Evolutionary conservation across 1,140 invertebrate species (phyloP).

Genomic region (Harlomillsia oculata): DNA sequence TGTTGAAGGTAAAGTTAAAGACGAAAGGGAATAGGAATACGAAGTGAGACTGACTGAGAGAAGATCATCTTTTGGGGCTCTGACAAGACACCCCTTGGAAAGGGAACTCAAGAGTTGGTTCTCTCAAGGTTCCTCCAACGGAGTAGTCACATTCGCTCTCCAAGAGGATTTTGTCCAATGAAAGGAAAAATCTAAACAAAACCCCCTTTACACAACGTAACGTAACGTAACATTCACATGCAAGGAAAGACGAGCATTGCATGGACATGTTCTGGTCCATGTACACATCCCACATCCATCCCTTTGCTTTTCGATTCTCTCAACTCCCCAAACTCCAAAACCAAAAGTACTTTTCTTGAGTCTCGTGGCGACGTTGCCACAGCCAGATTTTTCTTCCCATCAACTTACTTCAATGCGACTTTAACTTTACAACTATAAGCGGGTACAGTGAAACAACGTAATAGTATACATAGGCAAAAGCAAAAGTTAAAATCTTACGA

Average conservation of each 20-base stretch:
- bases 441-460: too few relatives aligned
- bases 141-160: constrained; percentile 2
- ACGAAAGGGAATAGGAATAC: too few relatives aligned
- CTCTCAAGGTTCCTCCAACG: constrained; percentile 30
- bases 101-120: constrained; percentile 18
- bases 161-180: constrained; percentile 34
- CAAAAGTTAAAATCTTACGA: too few relatives aligned
- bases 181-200: constrained; percentile 35
- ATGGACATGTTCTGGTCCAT: background rate
- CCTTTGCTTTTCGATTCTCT: constrained; percentile 7
- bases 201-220: constrained; percentile 10
- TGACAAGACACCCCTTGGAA: constrained; percentile 21
- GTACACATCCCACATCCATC: background rate
- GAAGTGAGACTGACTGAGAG: too few relatives aligned
- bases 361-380: constrained; percentile 29
- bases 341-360: constrained; percentile 26
- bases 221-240: background rate
- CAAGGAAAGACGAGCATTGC: too few relatives aligned
- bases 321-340: constrained; percentile 11
- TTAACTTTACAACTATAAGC: background rate
- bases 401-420: background rate
- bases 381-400: background rate
- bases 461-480: too few relatives aligned
- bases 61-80: too few relatives aligned
- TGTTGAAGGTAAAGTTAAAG: too few relatives aligned